These are phyloP conservation scores for Grallaria varia DNA, from an alignment of 2,113 vertebrate genomes.

Conservation along the genomic window DNA sequence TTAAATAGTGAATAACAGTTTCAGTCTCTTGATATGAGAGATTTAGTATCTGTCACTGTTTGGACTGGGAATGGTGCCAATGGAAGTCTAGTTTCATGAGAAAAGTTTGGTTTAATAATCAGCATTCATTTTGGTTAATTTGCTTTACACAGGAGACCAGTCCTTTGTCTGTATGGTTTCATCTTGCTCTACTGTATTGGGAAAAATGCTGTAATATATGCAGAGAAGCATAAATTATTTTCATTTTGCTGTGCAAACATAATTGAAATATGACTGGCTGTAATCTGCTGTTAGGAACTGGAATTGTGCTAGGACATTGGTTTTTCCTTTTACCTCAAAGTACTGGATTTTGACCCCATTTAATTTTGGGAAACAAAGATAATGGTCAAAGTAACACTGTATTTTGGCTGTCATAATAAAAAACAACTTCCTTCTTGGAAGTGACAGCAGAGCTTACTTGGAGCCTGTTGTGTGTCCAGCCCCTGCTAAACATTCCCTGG, in stretches of 20 bases:
- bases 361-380: neutral
- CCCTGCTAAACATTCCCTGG: neutral
- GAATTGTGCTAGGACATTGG: neutral
- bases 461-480: neutral
- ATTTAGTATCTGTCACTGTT: neutral
- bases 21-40: neutral
- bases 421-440: neutral
- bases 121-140: neutral
- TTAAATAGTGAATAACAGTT: neutral
- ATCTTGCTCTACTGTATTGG: neutral
- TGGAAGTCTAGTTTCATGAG: neutral
- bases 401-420: neutral
- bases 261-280: neutral
- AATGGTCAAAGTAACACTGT: neutral
- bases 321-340: neutral
- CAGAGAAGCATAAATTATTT: neutral
- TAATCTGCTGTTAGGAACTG: neutral
- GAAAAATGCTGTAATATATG: neutral
- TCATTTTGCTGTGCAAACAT: neutral
- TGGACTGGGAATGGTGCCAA: neutral
- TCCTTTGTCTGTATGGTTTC: neutral
- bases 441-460: neutral
- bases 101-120: neutral
- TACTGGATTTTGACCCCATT: neutral
- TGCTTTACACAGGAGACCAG: neutral